phyloP scores from a whole-genome alignment of 2,797 vertebrate genomes.

The Paguma larvata region DNA sequence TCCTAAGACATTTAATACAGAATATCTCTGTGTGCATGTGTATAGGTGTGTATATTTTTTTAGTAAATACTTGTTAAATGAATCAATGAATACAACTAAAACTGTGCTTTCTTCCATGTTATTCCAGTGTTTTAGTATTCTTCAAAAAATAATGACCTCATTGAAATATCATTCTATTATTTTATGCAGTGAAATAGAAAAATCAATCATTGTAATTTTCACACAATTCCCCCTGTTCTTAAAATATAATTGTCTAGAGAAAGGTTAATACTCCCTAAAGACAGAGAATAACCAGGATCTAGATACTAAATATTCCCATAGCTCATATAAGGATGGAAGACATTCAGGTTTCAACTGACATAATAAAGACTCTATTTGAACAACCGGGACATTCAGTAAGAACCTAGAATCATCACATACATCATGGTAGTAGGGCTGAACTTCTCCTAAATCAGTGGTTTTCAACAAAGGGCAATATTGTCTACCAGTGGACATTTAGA shows the following conservation, averaged over 20 bases:
- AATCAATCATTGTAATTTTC: background rate
- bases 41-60: background rate
- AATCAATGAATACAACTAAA: background rate
- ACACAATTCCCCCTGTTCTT: background rate
- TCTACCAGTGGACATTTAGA: background rate
- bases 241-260: background rate
- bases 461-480: background rate
- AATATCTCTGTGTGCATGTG: background rate
- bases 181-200: background rate
- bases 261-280: background rate
- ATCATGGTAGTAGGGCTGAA: background rate
- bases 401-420: background rate
- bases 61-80: background rate
- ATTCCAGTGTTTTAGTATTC: background rate
- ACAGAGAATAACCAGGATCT: background rate
- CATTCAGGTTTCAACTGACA: background rate
- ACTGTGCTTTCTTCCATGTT: background rate
- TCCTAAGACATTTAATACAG: background rate
- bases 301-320: background rate
- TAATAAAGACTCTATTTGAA: background rate
- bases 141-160: background rate
- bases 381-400: background rate
- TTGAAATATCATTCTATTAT: background rate
- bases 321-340: background rate
- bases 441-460: background rate